Base-by-base conservation (phyloP, 1,140 invertebrate genomes). In the Nasonia giraulti region DNA sequence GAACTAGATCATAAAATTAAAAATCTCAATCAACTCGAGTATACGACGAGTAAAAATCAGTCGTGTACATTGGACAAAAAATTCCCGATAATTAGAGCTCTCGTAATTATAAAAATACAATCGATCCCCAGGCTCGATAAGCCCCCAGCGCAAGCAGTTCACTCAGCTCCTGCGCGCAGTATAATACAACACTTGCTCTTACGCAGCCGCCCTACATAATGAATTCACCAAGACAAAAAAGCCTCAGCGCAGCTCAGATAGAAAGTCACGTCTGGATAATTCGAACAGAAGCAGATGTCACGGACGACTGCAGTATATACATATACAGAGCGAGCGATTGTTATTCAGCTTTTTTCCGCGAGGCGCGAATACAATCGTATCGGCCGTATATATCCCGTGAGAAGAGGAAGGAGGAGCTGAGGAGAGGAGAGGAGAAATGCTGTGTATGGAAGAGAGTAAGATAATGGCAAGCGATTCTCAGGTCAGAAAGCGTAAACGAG, bases 401-500 rank as follows among this genome's bases (percentile, higher is more conserved):
- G 81, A 82, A 44, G 80, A 47, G 31, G 31, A 55, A 55, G 50
- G 68, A 62, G 55, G 20, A 62, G 55, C 20, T 20, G 47, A 14
- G 47, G 23, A 47, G 44, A n/a, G n/a, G 12, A 69, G 8, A 12
- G 14, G 62, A 69, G 66, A 27, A 27, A 71, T 33, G 10, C n/a
- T 17, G 80, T 1, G 50, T 10, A 27, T 27, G 27, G 5, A 31
- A 17, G 17, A 14, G 81, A 23, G 8, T 0, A 50, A 40, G 78
- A 85, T 85, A 85, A 85, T 80, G 23, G n/a, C 68, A 17, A 71
- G 5, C 74, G 84, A 81, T 85, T 85, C 84, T 80, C 84, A 81
- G 66, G 73, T 85, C 84, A 81, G 79, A 85, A 85, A 85, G 84
- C 84, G 84, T 85, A 85, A 85, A 85, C 84, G 84, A 84, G 81